Evolutionary conservation across 2,888 invertebrate species (phyloP), one percentile per base, ranked within the genome.

Genomic region (Apamea crenata): DNA sequence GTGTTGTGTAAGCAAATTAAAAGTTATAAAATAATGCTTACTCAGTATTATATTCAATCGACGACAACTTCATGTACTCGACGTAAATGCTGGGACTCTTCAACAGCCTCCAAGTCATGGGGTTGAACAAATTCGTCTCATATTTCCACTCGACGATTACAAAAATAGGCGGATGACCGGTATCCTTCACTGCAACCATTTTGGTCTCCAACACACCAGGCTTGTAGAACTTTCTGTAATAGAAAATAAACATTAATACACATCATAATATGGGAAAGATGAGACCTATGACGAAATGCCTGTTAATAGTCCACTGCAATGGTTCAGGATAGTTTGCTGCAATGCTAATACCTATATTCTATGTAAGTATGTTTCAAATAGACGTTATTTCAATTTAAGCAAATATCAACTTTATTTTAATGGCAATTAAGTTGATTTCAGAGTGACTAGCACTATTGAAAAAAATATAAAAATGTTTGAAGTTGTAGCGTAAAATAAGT

Each of bases 51-150:
- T 97, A 97, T 94, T 98, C 98, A 89, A 99, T 96, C 21, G 98
- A 98, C 68, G 98, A 98, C 61, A 99, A 96, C 70, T 97, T 97
- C 65, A 99, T 95, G 83, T 98, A 97, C 79, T 98, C 98, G 71
- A 99, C 95, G 92, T 98, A 98, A 77, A 98, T 98, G 84, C 98
- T 97, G 0, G 99, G 98, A 10, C 98, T 97, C 78, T 98, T 97
- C 16, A 98, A 94, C 61, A 98, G 94, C 79, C 99, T 97, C 99
- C 99, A 99, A 0, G 99, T 98, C 85, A 99, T 97, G 0, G 99
- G 98, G 94, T 99, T 99, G 88, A 98, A 97, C 40, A 98, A 94
- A 84, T 98, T 98, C 6, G 98, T 98, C 90, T 98, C 98, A 90
- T 98, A 98, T 90, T 98, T 98, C 98, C 98, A 99, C 90, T 98